Evolutionary conservation across 1,140 invertebrate genomes (phyloP).

Genomic region (Eufriesea mexicana): DNA sequence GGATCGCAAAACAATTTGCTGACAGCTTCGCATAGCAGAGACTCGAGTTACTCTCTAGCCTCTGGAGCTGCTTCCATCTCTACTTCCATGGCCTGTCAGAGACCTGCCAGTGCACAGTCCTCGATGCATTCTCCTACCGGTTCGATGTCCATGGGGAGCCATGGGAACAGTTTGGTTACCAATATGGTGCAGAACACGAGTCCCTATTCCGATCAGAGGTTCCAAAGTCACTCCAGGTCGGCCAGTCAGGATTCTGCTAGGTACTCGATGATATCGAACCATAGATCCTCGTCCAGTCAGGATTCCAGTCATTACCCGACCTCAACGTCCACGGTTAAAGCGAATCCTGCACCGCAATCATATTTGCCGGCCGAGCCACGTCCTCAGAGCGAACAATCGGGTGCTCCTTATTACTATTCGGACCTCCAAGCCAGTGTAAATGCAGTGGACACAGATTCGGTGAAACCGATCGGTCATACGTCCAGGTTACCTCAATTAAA

Average conservation of each 20-base stretch:
- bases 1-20: slow-evolving; percentile 35
- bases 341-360: neutral
- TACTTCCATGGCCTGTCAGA: slow-evolving; percentile 58
- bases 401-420: slow-evolving; percentile 93
- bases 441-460: slow-evolving; percentile 57
- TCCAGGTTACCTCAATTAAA: slow-evolving; percentile 84
- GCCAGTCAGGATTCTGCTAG: slow-evolving; percentile 74
- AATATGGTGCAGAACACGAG: slow-evolving; percentile 26
- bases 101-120: slow-evolving; percentile 65
- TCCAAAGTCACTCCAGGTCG: slow-evolving; percentile 66
- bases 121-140: slow-evolving; percentile 60
- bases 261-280: slow-evolving; percentile 68
- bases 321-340: slow-evolving; percentile 52
- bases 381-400: slow-evolving; percentile 68
- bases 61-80: slow-evolving; percentile 54
- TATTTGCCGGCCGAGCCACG: slow-evolving; percentile 31
- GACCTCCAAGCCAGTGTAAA: slow-evolving; percentile 83
- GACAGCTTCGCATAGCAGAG: slow-evolving; percentile 66
- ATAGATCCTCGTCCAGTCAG: slow-evolving; percentile 74
- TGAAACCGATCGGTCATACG: slow-evolving; percentile 68
- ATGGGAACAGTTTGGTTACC: slow-evolving; percentile 2
- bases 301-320: slow-evolving; percentile 60
- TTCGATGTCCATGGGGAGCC: slow-evolving; percentile 28
- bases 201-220: slow-evolving; percentile 42
- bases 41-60: slow-evolving; percentile 71